These are phyloP conservation scores for Drosophila eugracilis DNA, from an alignment of 1,140 invertebrate genomes.

Conservation along the genomic window DNA sequence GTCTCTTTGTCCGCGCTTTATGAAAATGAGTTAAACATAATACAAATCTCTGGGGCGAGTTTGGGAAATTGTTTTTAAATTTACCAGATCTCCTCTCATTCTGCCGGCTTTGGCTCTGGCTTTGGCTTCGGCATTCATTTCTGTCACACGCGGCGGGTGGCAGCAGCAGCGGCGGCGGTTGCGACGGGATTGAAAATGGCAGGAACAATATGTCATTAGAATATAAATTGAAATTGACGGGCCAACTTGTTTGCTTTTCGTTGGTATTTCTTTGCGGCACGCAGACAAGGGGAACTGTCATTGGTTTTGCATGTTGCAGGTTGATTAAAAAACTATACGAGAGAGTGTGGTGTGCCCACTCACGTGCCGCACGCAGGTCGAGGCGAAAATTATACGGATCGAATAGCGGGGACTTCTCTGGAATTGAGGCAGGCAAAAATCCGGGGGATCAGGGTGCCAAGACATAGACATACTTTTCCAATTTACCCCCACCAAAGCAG, in stretches of 20 bases:
- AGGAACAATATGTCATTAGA: slow-evolving; percentile 62
- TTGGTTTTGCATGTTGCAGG: slow-evolving; percentile 55
- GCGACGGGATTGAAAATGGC: slow-evolving; percentile 43
- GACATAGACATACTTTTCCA: slow-evolving; percentile 61
- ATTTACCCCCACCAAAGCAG: slow-evolving; percentile 38
- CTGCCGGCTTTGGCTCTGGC: not conserved
- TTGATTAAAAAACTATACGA: slow-evolving; percentile 59
- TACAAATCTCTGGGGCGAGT: slow-evolving; percentile 52
- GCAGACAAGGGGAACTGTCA: slow-evolving; percentile 38
- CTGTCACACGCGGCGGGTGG: slow-evolving; percentile 43
- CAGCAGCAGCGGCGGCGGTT: too few relatives aligned
- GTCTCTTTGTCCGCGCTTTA: slow-evolving; percentile 55
- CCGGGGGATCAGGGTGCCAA: not conserved
- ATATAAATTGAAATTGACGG: slow-evolving; percentile 70
- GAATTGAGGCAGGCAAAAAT: not conserved
- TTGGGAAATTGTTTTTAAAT: slow-evolving; percentile 70
- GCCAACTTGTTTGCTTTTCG: slow-evolving; percentile 48
- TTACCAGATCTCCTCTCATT: slow-evolving; percentile 8
- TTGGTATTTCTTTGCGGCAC: slow-evolving; percentile 33
- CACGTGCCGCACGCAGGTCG: slow-evolving; percentile 57
- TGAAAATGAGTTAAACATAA: slow-evolving; percentile 74
- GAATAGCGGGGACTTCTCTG: not conserved
- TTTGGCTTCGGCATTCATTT: too few relatives aligned
- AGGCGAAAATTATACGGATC: slow-evolving; percentile 28
- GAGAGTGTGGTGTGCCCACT: slow-evolving; percentile 15